Evolutionary conservation across 1,140 invertebrate genomes (phyloP).

Genomic region (Lutraria rhynchaena): DNA sequence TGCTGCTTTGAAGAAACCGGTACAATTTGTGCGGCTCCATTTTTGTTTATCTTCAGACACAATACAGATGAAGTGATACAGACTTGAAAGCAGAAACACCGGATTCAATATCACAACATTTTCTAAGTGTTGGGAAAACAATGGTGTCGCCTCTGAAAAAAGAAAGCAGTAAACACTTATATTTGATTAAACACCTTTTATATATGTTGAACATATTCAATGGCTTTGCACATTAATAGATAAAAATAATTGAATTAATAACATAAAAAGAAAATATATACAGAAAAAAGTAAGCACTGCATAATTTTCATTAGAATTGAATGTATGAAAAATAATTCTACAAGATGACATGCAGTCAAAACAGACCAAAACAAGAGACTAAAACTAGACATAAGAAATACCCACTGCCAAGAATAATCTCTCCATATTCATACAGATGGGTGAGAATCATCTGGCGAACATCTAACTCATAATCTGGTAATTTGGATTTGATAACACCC

Average conservation of each 20-base stretch:
- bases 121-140: constrained; percentile 9
- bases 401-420: constrained; percentile 54
- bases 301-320: no score
- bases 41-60: constrained; percentile 32
- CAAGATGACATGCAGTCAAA: no score
- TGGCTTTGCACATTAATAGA: no score
- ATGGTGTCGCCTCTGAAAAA: constrained; percentile 54
- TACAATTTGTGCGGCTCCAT: constrained; percentile 26
- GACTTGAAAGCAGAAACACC: constrained; percentile 15
- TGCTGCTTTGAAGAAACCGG: background rate
- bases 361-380: no score
- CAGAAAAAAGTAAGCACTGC: no score
- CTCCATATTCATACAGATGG: constrained; percentile 37
- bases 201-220: background rate
- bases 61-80: constrained; percentile 4
- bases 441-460: constrained; percentile 45
- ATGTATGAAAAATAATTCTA: no score
- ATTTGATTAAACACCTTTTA: no score
- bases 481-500: constrained; percentile 34
- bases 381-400: background rate
- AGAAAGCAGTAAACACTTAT: background rate
- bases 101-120: constrained; percentile 44
- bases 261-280: background rate
- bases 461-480: constrained; percentile 44
- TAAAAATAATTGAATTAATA: no score